phyloP scores from a whole-genome alignment of 2,113 vertebrate species.

The Myrmecobius fasciatus region DNA sequence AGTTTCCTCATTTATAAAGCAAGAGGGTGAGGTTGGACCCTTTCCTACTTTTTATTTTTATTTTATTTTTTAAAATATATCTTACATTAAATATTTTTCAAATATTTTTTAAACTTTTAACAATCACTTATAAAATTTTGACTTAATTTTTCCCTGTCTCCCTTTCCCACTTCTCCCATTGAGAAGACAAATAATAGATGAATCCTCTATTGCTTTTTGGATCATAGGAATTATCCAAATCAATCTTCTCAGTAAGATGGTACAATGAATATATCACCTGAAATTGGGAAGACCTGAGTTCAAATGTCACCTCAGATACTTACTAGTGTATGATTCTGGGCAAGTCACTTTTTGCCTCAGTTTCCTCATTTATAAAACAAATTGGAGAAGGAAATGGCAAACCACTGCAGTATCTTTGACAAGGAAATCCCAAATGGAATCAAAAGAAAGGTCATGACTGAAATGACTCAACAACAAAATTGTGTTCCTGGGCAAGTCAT shows the following conservation, averaged over 20 bases:
- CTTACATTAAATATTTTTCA: background rate
- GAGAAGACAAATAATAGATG: background rate
- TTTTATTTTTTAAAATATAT: too few species aligned
- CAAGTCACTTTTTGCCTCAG: background rate
- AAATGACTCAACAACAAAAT: too few species aligned
- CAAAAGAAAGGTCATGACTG: background rate
- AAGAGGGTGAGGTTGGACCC: background rate
- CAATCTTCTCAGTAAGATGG: background rate
- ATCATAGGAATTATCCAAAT: background rate
- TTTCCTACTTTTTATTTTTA: background rate
- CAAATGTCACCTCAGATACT: background rate
- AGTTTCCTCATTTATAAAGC: background rate
- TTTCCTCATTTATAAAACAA: background rate
- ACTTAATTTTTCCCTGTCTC: background rate
- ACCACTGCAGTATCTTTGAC: background rate
- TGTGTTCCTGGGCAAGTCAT: background rate
- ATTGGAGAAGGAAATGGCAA: background rate
- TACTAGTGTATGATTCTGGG: background rate
- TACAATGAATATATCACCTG: background rate
- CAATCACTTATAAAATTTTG: background rate
- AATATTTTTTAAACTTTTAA: background rate
- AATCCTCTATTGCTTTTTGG: background rate
- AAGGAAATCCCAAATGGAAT: background rate
- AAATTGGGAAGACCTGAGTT: background rate
- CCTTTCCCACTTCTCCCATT: background rate